These are phyloP conservation scores for Pelodiscus sinensis DNA, from an alignment of 2,113 vertebrate genomes.

Conservation along the genomic window DNA sequence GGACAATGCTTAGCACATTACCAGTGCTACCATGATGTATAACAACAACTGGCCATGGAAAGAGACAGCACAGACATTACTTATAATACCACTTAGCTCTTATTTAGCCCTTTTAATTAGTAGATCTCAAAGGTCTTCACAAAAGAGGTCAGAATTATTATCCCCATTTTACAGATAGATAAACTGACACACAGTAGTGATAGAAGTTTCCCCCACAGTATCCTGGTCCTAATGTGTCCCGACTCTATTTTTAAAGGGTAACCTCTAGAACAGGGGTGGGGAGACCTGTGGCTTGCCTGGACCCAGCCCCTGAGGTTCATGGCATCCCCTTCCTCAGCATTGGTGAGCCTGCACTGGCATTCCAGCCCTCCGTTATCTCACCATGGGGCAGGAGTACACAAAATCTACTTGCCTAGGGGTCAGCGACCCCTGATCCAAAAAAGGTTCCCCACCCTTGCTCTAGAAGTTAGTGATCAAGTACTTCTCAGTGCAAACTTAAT, in stretches of 20 bases:
- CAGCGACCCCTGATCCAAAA: too few relatives aligned
- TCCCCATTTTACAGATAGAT: not conserved
- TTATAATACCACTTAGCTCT: not conserved
- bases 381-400: too few relatives aligned
- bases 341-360: too few relatives aligned
- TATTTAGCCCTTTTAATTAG: not conserved
- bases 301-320: too few relatives aligned
- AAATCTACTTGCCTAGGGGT: too few relatives aligned
- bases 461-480: not conserved
- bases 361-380: too few relatives aligned
- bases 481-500: not conserved
- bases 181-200: not conserved
- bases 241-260: not conserved
- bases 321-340: too few relatives aligned
- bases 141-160: not conserved
- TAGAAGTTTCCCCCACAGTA: not conserved
- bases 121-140: not conserved
- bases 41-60: not conserved
- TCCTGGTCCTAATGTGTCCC: not conserved
- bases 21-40: not conserved
- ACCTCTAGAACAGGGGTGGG: not conserved
- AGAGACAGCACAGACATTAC: not conserved
- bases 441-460: not conserved
- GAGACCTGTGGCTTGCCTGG: too few relatives aligned
- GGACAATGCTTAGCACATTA: not conserved